Conservation (phyloP, 2,113 vertebrate genomes). For the Jaculus jaculus region DNA sequence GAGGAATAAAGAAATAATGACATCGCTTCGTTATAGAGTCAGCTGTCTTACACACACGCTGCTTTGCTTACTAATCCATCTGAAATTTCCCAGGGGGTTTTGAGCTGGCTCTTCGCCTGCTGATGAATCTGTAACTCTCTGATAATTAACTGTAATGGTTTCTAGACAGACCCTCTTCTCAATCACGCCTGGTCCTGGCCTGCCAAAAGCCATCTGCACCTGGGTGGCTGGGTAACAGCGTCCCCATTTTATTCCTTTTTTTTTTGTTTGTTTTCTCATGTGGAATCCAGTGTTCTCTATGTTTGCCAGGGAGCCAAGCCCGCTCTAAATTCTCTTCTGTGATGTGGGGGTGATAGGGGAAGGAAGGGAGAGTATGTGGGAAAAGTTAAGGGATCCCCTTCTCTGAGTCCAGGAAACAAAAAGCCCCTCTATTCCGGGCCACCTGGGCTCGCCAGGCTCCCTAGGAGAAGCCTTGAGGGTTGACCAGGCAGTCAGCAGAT, state of each 20-base stretch:
- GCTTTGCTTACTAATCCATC: constrained; percentile 69
- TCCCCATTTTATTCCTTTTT: constrained; percentile 52
- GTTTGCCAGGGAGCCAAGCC: not conserved
- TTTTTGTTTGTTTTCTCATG: not conserved
- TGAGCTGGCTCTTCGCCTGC: constrained; percentile 55
- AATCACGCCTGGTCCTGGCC: not conserved
- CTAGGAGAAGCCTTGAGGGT: not conserved
- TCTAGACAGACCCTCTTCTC: constrained; percentile 54
- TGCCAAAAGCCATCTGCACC: constrained; percentile 64
- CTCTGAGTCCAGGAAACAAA: constrained; percentile 55
- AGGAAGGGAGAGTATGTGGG: constrained; percentile 14
- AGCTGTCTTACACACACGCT: not conserved
- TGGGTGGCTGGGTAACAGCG: constrained; percentile 69
- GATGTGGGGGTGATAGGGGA: constrained; percentile 29
- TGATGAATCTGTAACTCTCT: constrained; percentile 69
- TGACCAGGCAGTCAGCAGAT: constrained; percentile 41
- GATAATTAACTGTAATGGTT: constrained; percentile 72
- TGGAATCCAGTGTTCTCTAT: constrained; percentile 49
- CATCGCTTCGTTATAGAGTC: constrained; percentile 19
- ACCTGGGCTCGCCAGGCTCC: constrained; percentile 45
- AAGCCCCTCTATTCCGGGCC: constrained; percentile 69
- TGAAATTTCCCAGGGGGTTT: constrained; percentile 49
- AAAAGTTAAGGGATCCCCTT: constrained; percentile 57
- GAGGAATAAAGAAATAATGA: constrained; percentile 33
- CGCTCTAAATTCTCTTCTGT: constrained; percentile 49